Base-by-base conservation (phyloP, 2,113 vertebrate genomes). In the Leucopsar rothschildi region DNA sequence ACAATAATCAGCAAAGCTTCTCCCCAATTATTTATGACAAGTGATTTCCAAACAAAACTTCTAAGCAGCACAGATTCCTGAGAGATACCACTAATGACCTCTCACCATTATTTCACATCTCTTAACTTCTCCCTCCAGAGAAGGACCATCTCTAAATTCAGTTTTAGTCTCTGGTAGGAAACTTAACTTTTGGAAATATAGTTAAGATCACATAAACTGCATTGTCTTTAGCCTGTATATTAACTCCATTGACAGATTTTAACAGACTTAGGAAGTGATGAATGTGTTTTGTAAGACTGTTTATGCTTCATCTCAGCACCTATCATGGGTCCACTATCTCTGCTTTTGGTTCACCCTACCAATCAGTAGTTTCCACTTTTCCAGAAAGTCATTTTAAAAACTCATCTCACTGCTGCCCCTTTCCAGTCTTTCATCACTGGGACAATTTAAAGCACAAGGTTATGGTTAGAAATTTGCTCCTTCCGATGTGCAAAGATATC, bases 281-380 rank as follows among this genome's bases (percentile, higher is more conserved):
- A 71, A 42, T 11, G 13, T 27, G 14, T 60, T 82, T 45, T 15
- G 6, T 24, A 68, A 60, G 10, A 56, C 20, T 42, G 20, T 10
- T 42, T 24, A n/a, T 18, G 31, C 45, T 44, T 35, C 24, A 77
- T 22, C 24, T 44, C 27, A 8, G 40, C 39, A 72, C 22, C 37
- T 60, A 72, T 5, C n/a, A 56, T 0, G 1, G 2, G 2, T 73
- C 37, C 5, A 15, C 20, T n/a, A 29, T 2, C 11, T 81, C 44
- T 52, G 60, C 31, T 64, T 47, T 52, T n/a, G 9, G 16, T 12
- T 66, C n/a, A 79, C 29, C 22, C 56, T 37, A 56, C 5, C 15
- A 56, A 15, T 57, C 7, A 35, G 8, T 6, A 63, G 59, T 8
- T 75, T 19, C 11, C 27, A 59, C 29, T 77, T 50, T 72, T 57